These are phyloP conservation scores for Drosophila formosana DNA, from an alignment of 2,888 invertebrate genomes.

Conservation along the genomic window DNA sequence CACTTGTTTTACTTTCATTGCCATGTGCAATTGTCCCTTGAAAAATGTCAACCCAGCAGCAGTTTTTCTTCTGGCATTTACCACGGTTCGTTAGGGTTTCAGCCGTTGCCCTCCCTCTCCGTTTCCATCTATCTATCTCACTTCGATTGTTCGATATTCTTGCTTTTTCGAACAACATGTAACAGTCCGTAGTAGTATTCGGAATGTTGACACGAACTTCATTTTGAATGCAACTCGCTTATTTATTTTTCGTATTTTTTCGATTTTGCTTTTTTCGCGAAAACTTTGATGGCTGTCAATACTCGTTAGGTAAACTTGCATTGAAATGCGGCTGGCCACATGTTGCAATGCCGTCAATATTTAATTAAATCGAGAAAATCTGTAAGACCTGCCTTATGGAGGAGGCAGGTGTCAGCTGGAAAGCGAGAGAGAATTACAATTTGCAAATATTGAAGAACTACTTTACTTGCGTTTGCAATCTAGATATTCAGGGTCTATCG, in stretches of 20 bases:
- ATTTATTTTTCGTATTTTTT: conserved; percentile 9
- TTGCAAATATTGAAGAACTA: background rate
- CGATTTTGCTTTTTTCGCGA: conserved; percentile 25
- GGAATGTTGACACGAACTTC: background rate
- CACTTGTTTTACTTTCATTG: conserved; percentile 56
- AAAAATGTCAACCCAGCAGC: conserved; percentile 49
- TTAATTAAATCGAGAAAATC: conserved; percentile 60
- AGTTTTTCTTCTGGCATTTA: conserved; percentile 48
- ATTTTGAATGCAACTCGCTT: conserved; percentile 16
- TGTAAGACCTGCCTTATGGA: background rate
- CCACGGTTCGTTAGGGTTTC: conserved; percentile 56
- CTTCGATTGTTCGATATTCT: conserved; percentile 47
- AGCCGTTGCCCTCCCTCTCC: background rate
- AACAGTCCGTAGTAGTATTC: conserved; percentile 31
- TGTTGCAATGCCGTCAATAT: conserved; percentile 56
- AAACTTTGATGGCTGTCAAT: conserved; percentile 66
- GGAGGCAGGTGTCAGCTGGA: background rate
- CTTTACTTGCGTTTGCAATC: background rate
- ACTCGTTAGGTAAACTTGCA: conserved; percentile 53
- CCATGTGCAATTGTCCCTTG: conserved; percentile 60
- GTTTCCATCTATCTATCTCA: background rate
- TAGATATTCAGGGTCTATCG: background rate
- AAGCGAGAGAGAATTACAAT: background rate
- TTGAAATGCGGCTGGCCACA: conserved; percentile 64
- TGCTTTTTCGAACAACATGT: conserved; percentile 36